These are phyloP conservation scores for Regulus satrapa DNA, from an alignment of 2,113 vertebrate species.

Conservation along the genomic window DNA sequence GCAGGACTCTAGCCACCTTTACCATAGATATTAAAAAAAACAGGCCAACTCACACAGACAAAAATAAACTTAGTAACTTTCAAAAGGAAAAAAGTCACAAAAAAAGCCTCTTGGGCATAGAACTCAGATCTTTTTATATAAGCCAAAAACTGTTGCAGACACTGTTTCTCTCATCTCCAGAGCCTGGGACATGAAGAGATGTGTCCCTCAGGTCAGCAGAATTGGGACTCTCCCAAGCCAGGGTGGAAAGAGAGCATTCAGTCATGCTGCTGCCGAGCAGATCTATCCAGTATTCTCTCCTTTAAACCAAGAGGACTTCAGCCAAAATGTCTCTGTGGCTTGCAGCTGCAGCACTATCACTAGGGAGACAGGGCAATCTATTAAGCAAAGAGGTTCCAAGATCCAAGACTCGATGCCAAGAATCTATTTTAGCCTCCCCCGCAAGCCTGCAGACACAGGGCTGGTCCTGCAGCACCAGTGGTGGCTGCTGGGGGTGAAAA, in stretches of 20 bases:
- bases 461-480: background rate
- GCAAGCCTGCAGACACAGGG: background rate
- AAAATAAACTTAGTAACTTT: slow-evolving; percentile 36
- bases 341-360: slow-evolving; percentile 45
- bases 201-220: background rate
- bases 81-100: background rate
- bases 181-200: background rate
- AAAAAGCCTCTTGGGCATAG: background rate
- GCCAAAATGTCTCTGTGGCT: slow-evolving; percentile 46
- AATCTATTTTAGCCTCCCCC: slow-evolving; percentile 30
- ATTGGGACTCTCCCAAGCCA: background rate
- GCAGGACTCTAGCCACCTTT: background rate
- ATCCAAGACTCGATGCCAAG: background rate
- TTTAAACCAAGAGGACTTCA: slow-evolving; percentile 7
- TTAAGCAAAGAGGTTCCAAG: slow-evolving; percentile 32
- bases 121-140: background rate
- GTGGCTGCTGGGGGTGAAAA: background rate
- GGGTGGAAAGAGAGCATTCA: background rate
- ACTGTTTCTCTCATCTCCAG: background rate
- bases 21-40: slow-evolving; percentile 26
- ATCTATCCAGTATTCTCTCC: background rate
- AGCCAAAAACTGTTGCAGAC: background rate
- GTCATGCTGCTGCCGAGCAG: background rate
- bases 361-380: slow-evolving; percentile 36
- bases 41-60: background rate